Evolutionary conservation across 2,888 invertebrate genomes (phyloP).

Genomic region (Eugnorisma glareosa): DNA sequence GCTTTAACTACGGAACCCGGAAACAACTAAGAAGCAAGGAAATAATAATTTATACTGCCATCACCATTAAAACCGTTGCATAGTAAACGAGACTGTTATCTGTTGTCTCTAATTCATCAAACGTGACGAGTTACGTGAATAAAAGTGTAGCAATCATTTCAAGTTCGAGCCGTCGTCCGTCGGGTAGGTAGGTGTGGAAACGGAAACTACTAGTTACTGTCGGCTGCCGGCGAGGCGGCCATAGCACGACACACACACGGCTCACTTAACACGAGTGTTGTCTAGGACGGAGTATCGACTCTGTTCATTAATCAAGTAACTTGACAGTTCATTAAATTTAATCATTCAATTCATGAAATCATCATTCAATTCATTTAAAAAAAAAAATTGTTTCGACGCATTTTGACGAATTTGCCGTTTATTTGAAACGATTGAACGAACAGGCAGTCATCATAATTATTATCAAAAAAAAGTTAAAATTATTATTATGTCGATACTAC

Average conservation of each 20-base stretch:
- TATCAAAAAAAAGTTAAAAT: slow-evolving; percentile 3
- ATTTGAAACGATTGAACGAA: not conserved
- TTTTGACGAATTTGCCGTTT: not conserved
- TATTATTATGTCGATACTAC: not conserved
- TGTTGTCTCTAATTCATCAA: slow-evolving; percentile 47
- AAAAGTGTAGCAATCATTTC: slow-evolving; percentile 64
- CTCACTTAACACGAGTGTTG: slow-evolving; percentile 41
- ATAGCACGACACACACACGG: slow-evolving; percentile 33
- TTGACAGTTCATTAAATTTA: not conserved
- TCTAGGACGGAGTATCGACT: slow-evolving; percentile 11
- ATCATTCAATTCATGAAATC: too few relatives aligned
- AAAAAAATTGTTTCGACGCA: too few relatives aligned
- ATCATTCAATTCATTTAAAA: too few relatives aligned
- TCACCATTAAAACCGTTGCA: slow-evolving; percentile 35
- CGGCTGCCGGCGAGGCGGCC: slow-evolving; percentile 12
- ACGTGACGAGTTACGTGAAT: slow-evolving; percentile 60
- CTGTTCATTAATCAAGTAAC: slow-evolving; percentile 25
- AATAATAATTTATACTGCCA: slow-evolving; percentile 24
- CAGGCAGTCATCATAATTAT: not conserved
- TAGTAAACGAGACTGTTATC: slow-evolving; percentile 33
- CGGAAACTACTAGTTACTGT: slow-evolving; percentile 61
- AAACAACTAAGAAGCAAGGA: slow-evolving; percentile 3
- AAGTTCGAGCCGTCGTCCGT: slow-evolving; percentile 54
- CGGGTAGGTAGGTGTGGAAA: slow-evolving; percentile 54
- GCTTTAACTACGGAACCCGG: not conserved